Conservation (phyloP, 2,113 vertebrate genomes). For the Colaptes auratus region DNA sequence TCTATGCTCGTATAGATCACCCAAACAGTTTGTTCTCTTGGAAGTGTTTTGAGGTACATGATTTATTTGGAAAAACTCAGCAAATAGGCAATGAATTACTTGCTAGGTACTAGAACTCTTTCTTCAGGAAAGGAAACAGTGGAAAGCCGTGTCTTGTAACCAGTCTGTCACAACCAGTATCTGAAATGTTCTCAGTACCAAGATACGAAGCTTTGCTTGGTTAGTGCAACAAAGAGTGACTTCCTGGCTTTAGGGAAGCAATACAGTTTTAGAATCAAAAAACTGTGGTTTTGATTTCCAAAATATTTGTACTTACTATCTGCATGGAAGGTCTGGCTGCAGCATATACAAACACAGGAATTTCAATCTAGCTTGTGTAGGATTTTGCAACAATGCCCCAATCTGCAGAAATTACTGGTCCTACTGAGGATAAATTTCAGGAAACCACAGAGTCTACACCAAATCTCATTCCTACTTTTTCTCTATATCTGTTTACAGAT, state of each 20-base stretch:
- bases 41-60: too few relatives aligned
- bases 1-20: neutral
- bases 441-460: neutral
- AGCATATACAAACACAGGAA: neutral
- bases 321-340: neutral
- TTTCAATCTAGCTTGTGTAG: neutral
- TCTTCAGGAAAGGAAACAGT: neutral
- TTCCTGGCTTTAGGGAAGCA: neutral
- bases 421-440: neutral
- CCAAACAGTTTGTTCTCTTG: neutral
- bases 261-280: neutral
- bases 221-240: neutral
- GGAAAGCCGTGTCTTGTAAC: neutral
- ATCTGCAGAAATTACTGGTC: neutral
- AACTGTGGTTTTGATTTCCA: neutral
- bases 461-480: neutral
- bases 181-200: neutral
- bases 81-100: neutral
- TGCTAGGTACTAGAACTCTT: neutral
- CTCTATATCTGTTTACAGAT: neutral
- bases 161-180: neutral
- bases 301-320: neutral
- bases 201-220: neutral
- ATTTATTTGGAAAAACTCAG: neutral
- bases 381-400: neutral